Base-by-base conservation (phyloP, 2,797 vertebrate species). In the Pseudotriccus pelzelni region DNA sequence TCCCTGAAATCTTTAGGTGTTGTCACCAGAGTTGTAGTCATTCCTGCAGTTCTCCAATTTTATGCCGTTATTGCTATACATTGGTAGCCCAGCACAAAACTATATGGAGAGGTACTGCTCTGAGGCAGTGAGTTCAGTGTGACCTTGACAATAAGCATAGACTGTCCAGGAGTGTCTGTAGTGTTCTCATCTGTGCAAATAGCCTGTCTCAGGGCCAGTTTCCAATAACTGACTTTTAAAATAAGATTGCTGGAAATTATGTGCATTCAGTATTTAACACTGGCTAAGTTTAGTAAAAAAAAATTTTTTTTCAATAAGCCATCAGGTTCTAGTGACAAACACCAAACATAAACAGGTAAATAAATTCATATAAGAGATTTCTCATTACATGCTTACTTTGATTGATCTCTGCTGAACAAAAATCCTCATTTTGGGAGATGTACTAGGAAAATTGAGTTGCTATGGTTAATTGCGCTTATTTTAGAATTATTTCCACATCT, bases 31-130 rank as follows among this genome's bases (percentile, higher is more conserved):
- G 12, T 5, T 81, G 19, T 39, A 60, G 41, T 41, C 24, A 39
- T 20, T 7, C 9, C 20, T 55, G n/a, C 11, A 8, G 30, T 91
- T 80, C 30, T 41, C 1, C 15, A 27, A 20, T 34, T 90, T 50
- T 67, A 22, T 50, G 14, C 7, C 19, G 3, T 49, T 46, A 10
- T 4, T 60, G 36, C 9, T 3, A 15, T 8, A 30, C 0, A 0
- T 7, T 27, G 12, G 12, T 63, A 90, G 52, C 15, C 10, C 11
- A 13, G 9, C 49, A n/a, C 12, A 79, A 43, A 87, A 49, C 6
- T 46, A 3, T 2, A 8, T 11, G 10, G 24, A 70, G 68, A 27
- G 10, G 11, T 32, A 11, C 19, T 55, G 18, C 43, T 64, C 30
- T 15, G n/a, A 58, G 52, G 12, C 6, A 73, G 6, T 12, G 25